Evolutionary conservation across 2,888 invertebrate genomes (phyloP), one percentile per base, ranked within the genome.

Genomic region (Watsonalla cultraria): DNA sequence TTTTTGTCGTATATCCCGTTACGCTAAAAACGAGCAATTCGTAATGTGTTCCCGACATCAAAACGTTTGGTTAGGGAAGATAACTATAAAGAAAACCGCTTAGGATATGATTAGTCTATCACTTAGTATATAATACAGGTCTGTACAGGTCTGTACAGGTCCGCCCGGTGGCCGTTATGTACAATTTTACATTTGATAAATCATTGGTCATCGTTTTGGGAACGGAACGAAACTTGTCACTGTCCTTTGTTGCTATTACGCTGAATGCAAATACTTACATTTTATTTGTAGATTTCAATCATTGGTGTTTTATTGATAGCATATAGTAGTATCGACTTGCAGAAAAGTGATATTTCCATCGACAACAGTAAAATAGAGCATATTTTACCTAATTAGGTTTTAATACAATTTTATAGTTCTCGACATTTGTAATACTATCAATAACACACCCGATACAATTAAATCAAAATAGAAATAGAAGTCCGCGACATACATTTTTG

Each of bases 71-170:
- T 76, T 78, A 76, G 76, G 70, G 76, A 77, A 78, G 76, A 71
- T 66, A 64, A 73, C 75, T 79, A 80, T 72, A 83, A 82, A 72
- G 69, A 76, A 83, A 84, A 86, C 81, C 80, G 80, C 82, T 85
- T 84, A 84, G 78, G 86, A 88, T 88, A 88, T 86, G 86, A 82
- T 84, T 81, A 88, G 59, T 82, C 81, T 86, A 86, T 84, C 77
- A 80, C 85, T 82, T 86, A 86, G 55, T 58, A 54, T 51, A 54
- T 48, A 55, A 54, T 55, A 47, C 7, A 64, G 62, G 68, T 63
- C 64, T 54, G 63, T 61, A 64, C 62, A n/a, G n/a, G n/a, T 66
- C 65, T 69, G 76, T 72, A 67, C 57, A 60, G 64, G 72, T 80
- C 80, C 74, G 82, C 80, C 75, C 76, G 59, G 83, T 82, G 78